phyloP scores from a whole-genome alignment of 2,797 vertebrate species.

The Phrynocephalus forsythii region DNA sequence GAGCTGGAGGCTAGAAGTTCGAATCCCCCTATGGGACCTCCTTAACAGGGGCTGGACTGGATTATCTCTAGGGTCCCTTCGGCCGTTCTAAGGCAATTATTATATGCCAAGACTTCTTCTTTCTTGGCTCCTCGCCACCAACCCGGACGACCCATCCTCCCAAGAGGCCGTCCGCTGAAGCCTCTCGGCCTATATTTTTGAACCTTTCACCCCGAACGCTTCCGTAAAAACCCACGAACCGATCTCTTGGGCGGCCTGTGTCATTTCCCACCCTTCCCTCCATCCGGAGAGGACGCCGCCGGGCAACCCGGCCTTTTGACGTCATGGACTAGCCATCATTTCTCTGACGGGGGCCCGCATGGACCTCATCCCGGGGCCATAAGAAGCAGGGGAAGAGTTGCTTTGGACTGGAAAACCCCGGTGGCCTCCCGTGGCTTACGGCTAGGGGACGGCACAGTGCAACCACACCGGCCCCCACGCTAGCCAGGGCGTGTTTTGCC shows the following conservation, averaged over 20 bases:
- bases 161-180: background rate
- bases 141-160: no score
- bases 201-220: background rate
- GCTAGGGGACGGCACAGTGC: background rate
- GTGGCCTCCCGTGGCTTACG: background rate
- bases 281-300: background rate
- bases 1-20: no score
- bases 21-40: no score
- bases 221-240: background rate
- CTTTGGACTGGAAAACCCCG: background rate
- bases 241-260: background rate
- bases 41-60: no score
- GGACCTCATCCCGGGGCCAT: background rate
- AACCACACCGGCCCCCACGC: background rate
- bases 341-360: background rate
- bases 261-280: background rate
- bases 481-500: no score
- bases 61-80: no score
- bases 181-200: background rate
- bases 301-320: background rate
- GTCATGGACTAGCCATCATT: background rate
- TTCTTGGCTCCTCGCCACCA: no score
- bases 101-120: no score
- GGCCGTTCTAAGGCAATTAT: no score
- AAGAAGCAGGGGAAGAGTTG: background rate